Base-by-base conservation (phyloP, 2,113 vertebrate genomes). In the Athene cunicularia region DNA sequence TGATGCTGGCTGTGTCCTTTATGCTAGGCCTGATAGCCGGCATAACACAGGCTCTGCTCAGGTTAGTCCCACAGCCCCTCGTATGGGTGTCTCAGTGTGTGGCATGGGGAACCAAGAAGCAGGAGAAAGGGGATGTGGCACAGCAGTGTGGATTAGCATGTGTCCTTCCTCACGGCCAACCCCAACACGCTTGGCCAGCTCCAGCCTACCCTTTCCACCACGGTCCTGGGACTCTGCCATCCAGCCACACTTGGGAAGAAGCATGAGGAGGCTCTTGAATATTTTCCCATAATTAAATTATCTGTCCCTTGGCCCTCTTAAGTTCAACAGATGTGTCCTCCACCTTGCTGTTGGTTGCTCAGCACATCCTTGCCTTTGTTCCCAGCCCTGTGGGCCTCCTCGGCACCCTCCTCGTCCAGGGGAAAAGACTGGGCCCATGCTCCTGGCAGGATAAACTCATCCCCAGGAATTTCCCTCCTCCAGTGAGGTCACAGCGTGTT, bases 401-500 rank as follows among this genome's bases (percentile, higher is more conserved):
- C 49, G 53, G 9, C 21, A 37, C 26, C 15, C 2, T 88, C 15
- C 9, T 59, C 30, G 24, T 22, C 28, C 15, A 7, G 17, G 7
- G 17, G 2, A 27, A 66, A 62, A 14, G 3, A 14, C 49, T 56
- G 39, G 17, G 30, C 50, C 68, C 30, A 2, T 5, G 23, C 2
- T 67, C 23, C 58, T 0, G 1, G 22, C 11, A 52, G 77, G 28
- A 71, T 26, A 39, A 92, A 71, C 0, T 0, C 14, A 32, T 33
- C 27, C 11, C 35, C 28, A 17, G 39, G 67, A 50, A 7, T 32
- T 52, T 21, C 23, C 15, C 66, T 63, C 27, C 18, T 49, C 15
- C 56, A 5, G 8, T 6, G 56, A 75, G 21, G 52, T 77, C 41
- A 75, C 5, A 4, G 16, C 1, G 0, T 3, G 11, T 52, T 37